Evolutionary conservation across 2,113 vertebrate genomes (phyloP).

Genomic region (Macrotis lagotis): DNA sequence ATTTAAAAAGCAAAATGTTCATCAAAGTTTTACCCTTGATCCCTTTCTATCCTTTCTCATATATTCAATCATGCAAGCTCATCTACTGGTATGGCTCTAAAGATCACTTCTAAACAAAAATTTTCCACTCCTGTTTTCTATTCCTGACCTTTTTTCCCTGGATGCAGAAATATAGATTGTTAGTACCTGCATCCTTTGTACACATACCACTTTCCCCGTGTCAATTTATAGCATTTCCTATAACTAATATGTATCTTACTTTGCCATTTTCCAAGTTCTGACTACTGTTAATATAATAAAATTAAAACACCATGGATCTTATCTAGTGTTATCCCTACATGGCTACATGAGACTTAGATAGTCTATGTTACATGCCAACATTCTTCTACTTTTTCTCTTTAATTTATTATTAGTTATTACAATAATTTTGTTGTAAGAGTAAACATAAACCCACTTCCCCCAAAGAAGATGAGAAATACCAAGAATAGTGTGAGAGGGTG

Average conservation of each 20-base stretch:
- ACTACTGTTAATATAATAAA: background rate
- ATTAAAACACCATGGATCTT: fast-evolving
- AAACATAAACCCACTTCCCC: too few species aligned
- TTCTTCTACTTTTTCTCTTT: too few species aligned
- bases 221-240: background rate
- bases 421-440: too few species aligned
- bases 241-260: background rate
- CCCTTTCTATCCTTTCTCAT: background rate
- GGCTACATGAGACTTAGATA: background rate
- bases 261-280: background rate
- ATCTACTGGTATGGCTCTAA: background rate
- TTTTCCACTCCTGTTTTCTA: background rate
- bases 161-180: background rate
- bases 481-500: too few species aligned
- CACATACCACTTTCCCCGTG: background rate
- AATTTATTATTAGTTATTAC: too few species aligned
- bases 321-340: background rate
- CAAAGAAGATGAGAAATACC: too few species aligned
- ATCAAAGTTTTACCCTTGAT: background rate
- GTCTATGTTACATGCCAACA: background rate
- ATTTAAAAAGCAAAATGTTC: background rate
- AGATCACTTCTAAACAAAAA: background rate
- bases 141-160: background rate
- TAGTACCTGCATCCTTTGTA: background rate
- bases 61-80: background rate